Conservation (phyloP, 2,888 invertebrate species). For the Temnothorax rugatulus region DNA sequence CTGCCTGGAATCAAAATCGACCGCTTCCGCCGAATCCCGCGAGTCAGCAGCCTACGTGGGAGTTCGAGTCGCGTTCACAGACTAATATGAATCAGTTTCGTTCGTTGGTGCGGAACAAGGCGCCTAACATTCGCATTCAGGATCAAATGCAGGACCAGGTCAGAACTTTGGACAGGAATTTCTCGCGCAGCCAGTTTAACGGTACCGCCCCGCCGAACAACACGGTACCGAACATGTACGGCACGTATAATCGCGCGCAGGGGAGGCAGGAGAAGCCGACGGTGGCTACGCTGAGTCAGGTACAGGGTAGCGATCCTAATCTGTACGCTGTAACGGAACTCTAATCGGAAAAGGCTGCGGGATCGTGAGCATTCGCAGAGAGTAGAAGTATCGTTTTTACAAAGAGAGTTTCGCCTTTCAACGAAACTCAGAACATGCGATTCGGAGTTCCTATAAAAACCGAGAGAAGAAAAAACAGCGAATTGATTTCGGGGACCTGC, state of each 20-base stretch:
- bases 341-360: constrained; percentile 56
- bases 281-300: constrained; percentile 84
- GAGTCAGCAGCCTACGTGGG: constrained; percentile 77
- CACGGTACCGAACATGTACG: constrained; percentile 85
- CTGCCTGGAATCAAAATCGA: constrained; percentile 84
- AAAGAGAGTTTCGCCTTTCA: neutral
- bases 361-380: constrained; percentile 14
- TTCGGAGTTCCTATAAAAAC: constrained; percentile 40
- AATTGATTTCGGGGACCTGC: constrained; percentile 46
- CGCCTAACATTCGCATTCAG: constrained; percentile 83
- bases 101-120: constrained; percentile 86
- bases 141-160: constrained; percentile 84
- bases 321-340: constrained; percentile 92
- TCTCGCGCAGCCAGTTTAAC: constrained; percentile 83
- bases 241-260: constrained; percentile 84
- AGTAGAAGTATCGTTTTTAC: neutral
- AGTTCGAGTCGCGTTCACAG: constrained; percentile 84
- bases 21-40: constrained; percentile 81
- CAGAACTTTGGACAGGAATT: constrained; percentile 84
- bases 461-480: constrained; percentile 5
- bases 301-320: constrained; percentile 86
- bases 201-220: constrained; percentile 78
- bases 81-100: constrained; percentile 87
- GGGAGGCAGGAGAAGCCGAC: constrained; percentile 82
- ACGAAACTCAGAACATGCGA: constrained; percentile 25